Base-by-base conservation (phyloP, 2,113 vertebrate genomes). In the Lampris megalopsis region DNA sequence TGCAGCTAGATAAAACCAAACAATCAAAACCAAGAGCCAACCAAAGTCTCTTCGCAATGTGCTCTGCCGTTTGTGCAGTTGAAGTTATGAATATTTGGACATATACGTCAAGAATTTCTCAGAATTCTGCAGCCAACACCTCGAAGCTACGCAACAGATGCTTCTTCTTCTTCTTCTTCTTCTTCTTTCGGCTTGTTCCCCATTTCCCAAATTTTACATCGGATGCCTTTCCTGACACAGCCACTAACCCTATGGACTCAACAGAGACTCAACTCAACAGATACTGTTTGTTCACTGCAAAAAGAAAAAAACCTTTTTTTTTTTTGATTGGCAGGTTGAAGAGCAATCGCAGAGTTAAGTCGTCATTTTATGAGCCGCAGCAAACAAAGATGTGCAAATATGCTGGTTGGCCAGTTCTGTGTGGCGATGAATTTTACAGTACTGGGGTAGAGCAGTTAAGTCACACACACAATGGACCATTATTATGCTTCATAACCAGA, bases 351-450 rank as follows among this genome's bases (percentile, higher is more conserved):
- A 0, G 0, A 2, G 8, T 2, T 0, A 10, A 40, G 4, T 5
- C 7, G n/a, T 53, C 42, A 60, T n/a, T 45, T 40, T 2, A 52
- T 35, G 49, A 0, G 3, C 9, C 47, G 59, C 68, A 72, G 74
- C 37, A 57, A 57, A 8, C 1, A 65, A 8, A 42, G 63, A 10
- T 52, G 1, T 67, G 41, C 41, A 84, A 84, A 73, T 68, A 74
- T 80, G 79, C 63, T 58, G 69, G 42, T 60, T 11, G 50, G 70
- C 65, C 69, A 11, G 68, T 72, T 62, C 35, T 6, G 40, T 49
- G 49, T 1, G 0, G 24, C 24, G 24, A 24, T 24, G 24, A 24
- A 24, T 24, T 63, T 48, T 38, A 45, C 4, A 45, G 43, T 4
- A 45, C 43, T 24, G 24, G 24, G 1, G 43, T 45, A 7, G 7